Conservation (phyloP, 1,140 invertebrate species). For the Laupala kohalensis region DNA sequence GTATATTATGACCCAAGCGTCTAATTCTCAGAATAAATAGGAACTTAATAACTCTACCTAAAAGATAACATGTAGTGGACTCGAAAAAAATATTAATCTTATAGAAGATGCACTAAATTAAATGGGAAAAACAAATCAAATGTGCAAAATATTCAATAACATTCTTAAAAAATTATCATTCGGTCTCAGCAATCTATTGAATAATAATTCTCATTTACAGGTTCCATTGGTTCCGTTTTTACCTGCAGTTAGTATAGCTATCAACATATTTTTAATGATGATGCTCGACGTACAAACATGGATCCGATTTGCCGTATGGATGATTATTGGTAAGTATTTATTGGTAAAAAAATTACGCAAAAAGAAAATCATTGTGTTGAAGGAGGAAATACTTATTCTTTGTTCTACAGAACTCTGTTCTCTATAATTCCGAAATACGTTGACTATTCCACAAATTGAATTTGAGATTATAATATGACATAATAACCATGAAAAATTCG, state of each 20-base stretch:
- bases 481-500: too few species aligned
- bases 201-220: conserved; percentile 30
- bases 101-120: not conserved
- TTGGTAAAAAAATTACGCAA: too few species aligned
- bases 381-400: too few species aligned
- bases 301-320: conserved; percentile 67
- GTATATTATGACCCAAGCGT: too few species aligned
- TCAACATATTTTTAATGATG: conserved; percentile 72
- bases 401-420: too few species aligned
- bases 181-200: not conserved
- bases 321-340: conserved; percentile 46
- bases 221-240: conserved; percentile 70
- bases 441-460: too few species aligned
- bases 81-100: not conserved
- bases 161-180: not conserved
- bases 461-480: too few species aligned
- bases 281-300: conserved; percentile 61
- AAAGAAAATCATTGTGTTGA: too few species aligned
- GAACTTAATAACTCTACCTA: too few species aligned
- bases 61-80: not conserved
- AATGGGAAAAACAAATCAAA: not conserved
- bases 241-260: conserved; percentile 59
- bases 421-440: too few species aligned
- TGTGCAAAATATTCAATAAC: not conserved
- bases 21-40: too few species aligned